Evolutionary conservation across 1,140 invertebrate species (phyloP).

Genomic region (Rhopalosiphum padi): DNA sequence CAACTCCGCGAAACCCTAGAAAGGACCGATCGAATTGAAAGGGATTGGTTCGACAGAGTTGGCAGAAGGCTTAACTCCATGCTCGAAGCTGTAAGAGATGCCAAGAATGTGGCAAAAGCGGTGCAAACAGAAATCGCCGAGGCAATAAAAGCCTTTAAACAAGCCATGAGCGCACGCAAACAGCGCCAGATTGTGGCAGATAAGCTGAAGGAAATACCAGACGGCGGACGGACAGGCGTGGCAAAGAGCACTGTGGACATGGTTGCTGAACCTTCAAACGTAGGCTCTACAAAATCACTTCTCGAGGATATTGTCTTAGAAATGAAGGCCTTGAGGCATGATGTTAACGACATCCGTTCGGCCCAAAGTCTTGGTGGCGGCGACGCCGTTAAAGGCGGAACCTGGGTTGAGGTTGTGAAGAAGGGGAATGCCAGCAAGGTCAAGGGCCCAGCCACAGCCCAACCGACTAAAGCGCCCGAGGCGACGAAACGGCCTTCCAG

Average conservation of each 20-base stretch:
- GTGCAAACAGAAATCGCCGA: neutral
- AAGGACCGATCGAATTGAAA: rapidly evolving
- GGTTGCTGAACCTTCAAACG: no score
- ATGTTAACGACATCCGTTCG: no score
- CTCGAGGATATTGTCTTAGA: no score
- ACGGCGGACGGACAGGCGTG: no score
- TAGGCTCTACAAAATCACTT: no score
- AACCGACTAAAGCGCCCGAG: no score
- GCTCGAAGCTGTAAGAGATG: neutral
- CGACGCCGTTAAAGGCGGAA: neutral
- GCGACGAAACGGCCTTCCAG: no score
- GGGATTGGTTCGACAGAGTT: neutral
- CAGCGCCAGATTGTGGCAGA: neutral
- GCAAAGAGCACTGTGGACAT: no score
- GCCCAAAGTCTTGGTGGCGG: no score
- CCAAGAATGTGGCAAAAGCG: neutral
- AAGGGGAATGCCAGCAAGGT: neutral
- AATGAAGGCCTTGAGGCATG: no score
- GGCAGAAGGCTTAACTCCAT: neutral
- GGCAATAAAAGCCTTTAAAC: neutral
- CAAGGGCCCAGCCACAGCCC: no score
- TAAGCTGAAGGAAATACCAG: neutral
- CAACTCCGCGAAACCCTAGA: neutral
- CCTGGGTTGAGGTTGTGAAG: neutral
- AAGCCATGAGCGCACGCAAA: neutral